Percentiles rank a stretch among this genome's conserved stretches.
phyloP scores from a whole-genome alignment of 2,888 invertebrate species.

The Megamerina dolium region DNA sequence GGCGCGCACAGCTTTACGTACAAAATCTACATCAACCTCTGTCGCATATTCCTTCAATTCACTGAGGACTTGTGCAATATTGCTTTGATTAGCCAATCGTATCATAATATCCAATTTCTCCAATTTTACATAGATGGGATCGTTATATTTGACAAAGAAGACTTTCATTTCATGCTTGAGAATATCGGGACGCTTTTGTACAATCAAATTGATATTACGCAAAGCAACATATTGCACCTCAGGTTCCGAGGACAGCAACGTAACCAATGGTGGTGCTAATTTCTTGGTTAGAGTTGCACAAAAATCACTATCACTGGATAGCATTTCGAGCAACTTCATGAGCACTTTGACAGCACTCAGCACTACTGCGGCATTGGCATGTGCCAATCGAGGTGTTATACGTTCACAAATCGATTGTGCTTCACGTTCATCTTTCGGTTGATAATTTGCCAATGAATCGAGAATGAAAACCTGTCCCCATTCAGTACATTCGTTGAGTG shows the following conservation, averaged over 20 bases:
- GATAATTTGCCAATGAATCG: constrained; percentile 95
- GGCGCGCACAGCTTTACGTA: constrained; percentile 95
- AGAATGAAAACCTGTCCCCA: constrained; percentile 99
- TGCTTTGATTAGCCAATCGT: constrained; percentile 92
- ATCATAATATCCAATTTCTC: constrained; percentile 99
- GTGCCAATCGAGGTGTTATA: constrained; percentile 93
- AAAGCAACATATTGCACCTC: constrained; percentile 99
- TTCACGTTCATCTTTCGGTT: constrained; percentile 93
- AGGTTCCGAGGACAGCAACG: constrained; percentile 93
- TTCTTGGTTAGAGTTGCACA: constrained; percentile 92
- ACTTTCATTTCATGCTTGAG: constrained; percentile 99
- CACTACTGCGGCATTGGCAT: constrained; percentile 98
- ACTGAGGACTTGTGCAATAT: constrained; percentile 95
- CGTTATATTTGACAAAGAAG: constrained; percentile 99
- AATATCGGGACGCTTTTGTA: constrained; percentile 97
- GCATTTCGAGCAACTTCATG: constrained; percentile 98
- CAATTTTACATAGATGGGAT: constrained; percentile 98
- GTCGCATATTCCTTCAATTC: constrained; percentile 98
- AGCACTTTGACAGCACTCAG: constrained; percentile 95
- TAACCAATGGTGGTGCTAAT: constrained; percentile 97
- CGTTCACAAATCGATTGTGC: constrained; percentile 98
- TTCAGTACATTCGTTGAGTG: constrained; percentile 98
- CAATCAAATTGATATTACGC: constrained; percentile 96
- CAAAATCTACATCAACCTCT: constrained; percentile 99
- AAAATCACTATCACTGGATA: constrained; percentile 88